Base-by-base conservation (phyloP, 2,797 vertebrate genomes). In the Enteromius anoplus region DNA sequence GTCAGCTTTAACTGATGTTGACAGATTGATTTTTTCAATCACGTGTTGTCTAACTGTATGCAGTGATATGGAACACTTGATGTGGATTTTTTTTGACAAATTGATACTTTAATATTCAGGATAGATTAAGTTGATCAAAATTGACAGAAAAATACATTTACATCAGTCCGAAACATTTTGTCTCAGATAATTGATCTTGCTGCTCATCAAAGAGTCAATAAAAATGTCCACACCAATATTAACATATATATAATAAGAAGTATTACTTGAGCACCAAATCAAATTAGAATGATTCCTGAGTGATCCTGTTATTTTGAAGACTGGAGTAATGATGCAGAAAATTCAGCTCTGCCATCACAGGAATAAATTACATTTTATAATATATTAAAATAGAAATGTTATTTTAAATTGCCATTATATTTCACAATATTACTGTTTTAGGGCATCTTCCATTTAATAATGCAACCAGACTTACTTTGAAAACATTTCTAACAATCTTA, bases 41-140 rank as follows among this genome's bases (percentile, higher is more conserved):
- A 47, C 14, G 60, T 34, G 34, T 58, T 68, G 45, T 40, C 34
- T 2, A 53, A n/a, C 49, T 23, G 17, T 32, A 64, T 60, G 65
- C n/a, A n/a, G 15, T 14, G 64, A 73, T 69, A 85, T 87, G 40
- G 40, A 7, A 45, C 68, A 45, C 12, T 8, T 47, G 2, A 26
- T 9, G 49, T 12, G 19, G 2, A 45, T n/a, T 55, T 55, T 60
- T 5, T 2, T 2, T 6, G 2, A 26, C 11, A 26, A 60, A 60
- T 60, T 12, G 2, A 60, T 60, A 60, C 23, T 60, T 60, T 26
- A 26, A 60, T 26, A 58, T 58, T 58, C n/a, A 58, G 21, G 9
- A 58, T 58, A 58, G 55, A 58, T 58, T 58, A 23, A 58, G n/a
- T 23, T 55, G 21, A 55, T 55, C 9, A 23, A 55, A 55, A 55